phyloP scores from a whole-genome alignment of 1,140 invertebrate species.

The Tetramorium simillimum region DNA sequence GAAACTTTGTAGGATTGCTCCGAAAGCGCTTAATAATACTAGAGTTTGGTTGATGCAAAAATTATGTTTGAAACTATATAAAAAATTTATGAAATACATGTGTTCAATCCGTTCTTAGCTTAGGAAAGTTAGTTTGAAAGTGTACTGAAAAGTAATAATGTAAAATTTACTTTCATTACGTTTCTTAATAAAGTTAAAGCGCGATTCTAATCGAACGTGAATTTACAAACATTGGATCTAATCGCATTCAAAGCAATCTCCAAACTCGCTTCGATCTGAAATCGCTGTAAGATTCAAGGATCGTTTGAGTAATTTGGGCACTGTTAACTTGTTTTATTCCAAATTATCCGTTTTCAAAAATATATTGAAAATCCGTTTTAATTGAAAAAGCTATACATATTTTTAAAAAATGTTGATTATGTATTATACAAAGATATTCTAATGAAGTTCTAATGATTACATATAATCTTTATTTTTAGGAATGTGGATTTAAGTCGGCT shows the following conservation, averaged over 20 bases:
- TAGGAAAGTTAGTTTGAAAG: not conserved
- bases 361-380: not conserved
- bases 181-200: not conserved
- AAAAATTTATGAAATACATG: not conserved
- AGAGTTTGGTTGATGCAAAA: not conserved
- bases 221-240: not conserved
- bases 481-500: not conserved
- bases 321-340: not conserved
- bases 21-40: not conserved
- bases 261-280: not conserved
- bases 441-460: not conserved
- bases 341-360: too few species aligned
- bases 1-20: not conserved
- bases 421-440: not conserved
- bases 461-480: not conserved
- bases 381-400: not conserved
- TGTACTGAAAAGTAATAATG: not conserved
- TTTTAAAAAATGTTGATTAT: not conserved
- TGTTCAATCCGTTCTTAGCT: not conserved
- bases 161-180: not conserved
- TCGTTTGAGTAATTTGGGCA: not conserved
- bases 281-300: not conserved
- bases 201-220: not conserved
- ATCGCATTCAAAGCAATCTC: not conserved
- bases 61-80: not conserved